A percentile compares a stretch with the other conserved stretches of the same genome.
Evolutionary conservation across 1,140 invertebrate species (phyloP).

Genomic region (Drosophila lowei): DNA sequence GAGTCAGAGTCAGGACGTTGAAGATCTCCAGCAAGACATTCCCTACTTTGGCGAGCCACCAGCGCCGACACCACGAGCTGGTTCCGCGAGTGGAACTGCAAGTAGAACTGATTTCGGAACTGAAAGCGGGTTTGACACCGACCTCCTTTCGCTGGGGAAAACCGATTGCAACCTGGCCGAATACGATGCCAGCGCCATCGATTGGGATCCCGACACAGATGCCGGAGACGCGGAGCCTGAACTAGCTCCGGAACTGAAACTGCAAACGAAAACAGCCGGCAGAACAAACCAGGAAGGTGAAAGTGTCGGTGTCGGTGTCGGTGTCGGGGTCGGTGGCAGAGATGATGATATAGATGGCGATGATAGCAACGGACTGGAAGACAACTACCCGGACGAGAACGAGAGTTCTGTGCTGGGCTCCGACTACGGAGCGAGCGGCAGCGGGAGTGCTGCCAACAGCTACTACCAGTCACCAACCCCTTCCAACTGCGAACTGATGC

Average conservation of each 20-base stretch:
- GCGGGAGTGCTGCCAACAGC: constrained; percentile 59
- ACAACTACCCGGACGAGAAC: constrained; percentile 61
- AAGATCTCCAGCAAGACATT: constrained; percentile 79
- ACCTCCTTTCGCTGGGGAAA: constrained; percentile 28
- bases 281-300: too few relatives aligned
- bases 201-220: constrained; percentile 28
- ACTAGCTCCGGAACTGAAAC: constrained; percentile 4
- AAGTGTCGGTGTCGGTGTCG: neutral
- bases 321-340: neutral
- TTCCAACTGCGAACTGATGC: constrained; percentile 59
- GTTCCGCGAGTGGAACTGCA: neutral
- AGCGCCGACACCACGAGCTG: neutral
- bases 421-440: constrained; percentile 49
- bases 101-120: neutral
- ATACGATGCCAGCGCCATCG: constrained; percentile 16
- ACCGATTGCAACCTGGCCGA: constrained; percentile 33
- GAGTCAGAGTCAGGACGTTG: constrained; percentile 43
- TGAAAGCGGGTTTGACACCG: constrained; percentile 8
- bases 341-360: constrained; percentile 1
- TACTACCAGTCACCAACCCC: constrained; percentile 67
- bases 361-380: constrained; percentile 26
- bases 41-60: constrained; percentile 63
- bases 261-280: too few relatives aligned
- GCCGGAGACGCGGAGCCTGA: constrained; percentile 19
- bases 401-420: constrained; percentile 44